These are phyloP conservation scores for Zygaena filipendulae DNA, from an alignment of 2,888 invertebrate genomes.

Conservation along the genomic window DNA sequence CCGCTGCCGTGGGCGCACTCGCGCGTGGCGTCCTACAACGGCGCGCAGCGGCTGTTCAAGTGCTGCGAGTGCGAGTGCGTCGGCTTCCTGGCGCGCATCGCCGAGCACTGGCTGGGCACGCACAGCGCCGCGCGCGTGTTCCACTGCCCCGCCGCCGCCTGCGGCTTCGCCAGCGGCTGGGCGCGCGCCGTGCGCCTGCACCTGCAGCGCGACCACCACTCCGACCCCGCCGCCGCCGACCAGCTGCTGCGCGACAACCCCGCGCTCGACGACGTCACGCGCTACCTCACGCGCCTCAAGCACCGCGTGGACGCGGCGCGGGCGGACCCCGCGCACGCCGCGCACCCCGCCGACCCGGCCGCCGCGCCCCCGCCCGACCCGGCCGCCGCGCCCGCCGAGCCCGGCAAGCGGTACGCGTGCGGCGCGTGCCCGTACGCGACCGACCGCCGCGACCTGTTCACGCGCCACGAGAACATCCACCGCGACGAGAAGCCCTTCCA, in stretches of 20 bases:
- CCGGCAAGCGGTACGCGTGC: slow-evolving; percentile 83
- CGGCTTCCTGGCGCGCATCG: slow-evolving; percentile 77
- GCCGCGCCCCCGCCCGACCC: slow-evolving; percentile 24
- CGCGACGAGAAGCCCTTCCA: slow-evolving; percentile 94
- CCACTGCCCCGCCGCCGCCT: slow-evolving; percentile 74
- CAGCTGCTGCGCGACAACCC: slow-evolving; percentile 76
- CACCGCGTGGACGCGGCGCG: too few species aligned
- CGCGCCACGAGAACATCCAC: slow-evolving; percentile 93
- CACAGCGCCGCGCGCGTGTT: slow-evolving; percentile 73
- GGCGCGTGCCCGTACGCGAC: slow-evolving; percentile 91
- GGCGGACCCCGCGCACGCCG: slow-evolving; percentile 14
- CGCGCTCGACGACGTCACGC: slow-evolving; percentile 77
- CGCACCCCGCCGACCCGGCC: slow-evolving; percentile 16
- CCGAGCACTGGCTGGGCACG: slow-evolving; percentile 82
- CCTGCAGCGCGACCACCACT: slow-evolving; percentile 77
- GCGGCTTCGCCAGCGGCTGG: slow-evolving; percentile 81
- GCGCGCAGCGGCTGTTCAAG: slow-evolving; percentile 78
- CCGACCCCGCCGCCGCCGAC: slow-evolving; percentile 71
- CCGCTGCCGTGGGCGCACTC: slow-evolving; percentile 80
- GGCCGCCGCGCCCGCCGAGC: slow-evolving; percentile 20
- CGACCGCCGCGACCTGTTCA: slow-evolving; percentile 89
- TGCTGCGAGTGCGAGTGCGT: slow-evolving; percentile 82
- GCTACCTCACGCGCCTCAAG: slow-evolving; percentile 76
- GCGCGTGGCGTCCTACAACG: slow-evolving; percentile 83
- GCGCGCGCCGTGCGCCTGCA: slow-evolving; percentile 79